A percentile compares a stretch with the other conserved stretches of the same genome.
phyloP scores from a whole-genome alignment of 2,888 invertebrate genomes.

The Ochropleura plecta region DNA sequence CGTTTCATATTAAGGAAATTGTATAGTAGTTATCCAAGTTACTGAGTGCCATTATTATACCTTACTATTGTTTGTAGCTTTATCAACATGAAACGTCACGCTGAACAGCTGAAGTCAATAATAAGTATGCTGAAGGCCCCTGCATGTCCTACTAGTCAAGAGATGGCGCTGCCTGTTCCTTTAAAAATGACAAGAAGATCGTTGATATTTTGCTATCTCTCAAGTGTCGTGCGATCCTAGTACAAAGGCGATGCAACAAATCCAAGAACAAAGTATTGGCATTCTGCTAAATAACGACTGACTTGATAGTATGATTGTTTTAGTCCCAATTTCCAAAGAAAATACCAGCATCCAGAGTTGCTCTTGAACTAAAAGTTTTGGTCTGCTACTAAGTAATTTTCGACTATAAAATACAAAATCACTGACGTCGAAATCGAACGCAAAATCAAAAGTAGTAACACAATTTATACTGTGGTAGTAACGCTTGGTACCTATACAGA shows the following conservation, averaged over 20 bases:
- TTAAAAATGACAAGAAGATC: neutral
- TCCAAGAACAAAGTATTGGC: constrained; percentile 36
- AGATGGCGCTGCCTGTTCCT: constrained; percentile 23
- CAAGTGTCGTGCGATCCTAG: constrained; percentile 38
- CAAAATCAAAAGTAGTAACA: too few species aligned
- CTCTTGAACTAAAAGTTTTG: neutral
- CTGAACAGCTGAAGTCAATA: neutral
- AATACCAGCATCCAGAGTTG: neutral
- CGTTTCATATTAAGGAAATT: constrained; percentile 7
- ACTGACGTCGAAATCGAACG: neutral
- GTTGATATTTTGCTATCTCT: constrained; percentile 6
- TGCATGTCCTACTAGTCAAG: neutral
- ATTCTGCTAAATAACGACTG: constrained; percentile 23
- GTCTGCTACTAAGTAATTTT: neutral
- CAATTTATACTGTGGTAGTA: neutral
- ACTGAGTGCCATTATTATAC: neutral
- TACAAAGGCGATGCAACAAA: constrained; percentile 44
- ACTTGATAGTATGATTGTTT: too few species aligned
- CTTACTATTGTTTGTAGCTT: constrained; percentile 1
- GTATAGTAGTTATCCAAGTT: neutral
- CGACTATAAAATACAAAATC: neutral
- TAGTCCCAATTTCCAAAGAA: neutral
- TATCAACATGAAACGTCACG: neutral
- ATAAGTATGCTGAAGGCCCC: neutral
- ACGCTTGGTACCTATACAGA: neutral